Base-by-base conservation (phyloP, 2,888 invertebrate species). In the Chelonus formosanus region DNA sequence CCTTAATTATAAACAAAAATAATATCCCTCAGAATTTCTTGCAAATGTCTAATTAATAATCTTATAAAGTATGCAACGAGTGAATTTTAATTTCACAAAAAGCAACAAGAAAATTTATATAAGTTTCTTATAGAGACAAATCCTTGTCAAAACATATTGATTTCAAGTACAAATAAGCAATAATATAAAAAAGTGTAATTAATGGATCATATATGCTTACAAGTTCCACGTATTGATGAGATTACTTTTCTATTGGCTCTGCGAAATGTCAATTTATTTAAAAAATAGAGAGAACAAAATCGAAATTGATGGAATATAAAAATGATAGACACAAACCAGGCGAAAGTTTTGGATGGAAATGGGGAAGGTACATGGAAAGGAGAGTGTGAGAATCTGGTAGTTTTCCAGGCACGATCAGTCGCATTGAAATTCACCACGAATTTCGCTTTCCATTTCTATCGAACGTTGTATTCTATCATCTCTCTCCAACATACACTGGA, bases 361-460 rank as follows among this genome's bases (percentile, higher is more conserved):
- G 57, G 56, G 59, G 44, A 44, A 61, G 43, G 4, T 20, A 20
- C 20, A n/a, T 10, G 35, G 35, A 35, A 57, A 59, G 31, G 57
- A 43, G 59, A 68, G 56, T 56, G 59, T 61, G 70, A 69, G 70
- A 71, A 65, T 63, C 65, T 68, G 61, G 75, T 74, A 74, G 78
- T 77, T 82, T 81, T 80, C 82, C 79, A 71, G 72, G 79, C 81
- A 82, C 80, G 81, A 76, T 73, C 70, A 69, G 59, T 71, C 75
- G 67, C 82, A 82, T 83, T 83, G 82, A 82, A 82, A 83, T 83
- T 83, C 83, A 81, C 76, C 72, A 74, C 77, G 78, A 75, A 80
- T 78, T 78, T 75, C 79, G 78, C 81, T 83, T 83, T 82, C 83
- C 83, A 81, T 83, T 83, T 83, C 83, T 81, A 83, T 81, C 78